These are phyloP conservation scores for Clanis bilineata DNA, from an alignment of 2,888 invertebrate genomes.

Conservation along the genomic window DNA sequence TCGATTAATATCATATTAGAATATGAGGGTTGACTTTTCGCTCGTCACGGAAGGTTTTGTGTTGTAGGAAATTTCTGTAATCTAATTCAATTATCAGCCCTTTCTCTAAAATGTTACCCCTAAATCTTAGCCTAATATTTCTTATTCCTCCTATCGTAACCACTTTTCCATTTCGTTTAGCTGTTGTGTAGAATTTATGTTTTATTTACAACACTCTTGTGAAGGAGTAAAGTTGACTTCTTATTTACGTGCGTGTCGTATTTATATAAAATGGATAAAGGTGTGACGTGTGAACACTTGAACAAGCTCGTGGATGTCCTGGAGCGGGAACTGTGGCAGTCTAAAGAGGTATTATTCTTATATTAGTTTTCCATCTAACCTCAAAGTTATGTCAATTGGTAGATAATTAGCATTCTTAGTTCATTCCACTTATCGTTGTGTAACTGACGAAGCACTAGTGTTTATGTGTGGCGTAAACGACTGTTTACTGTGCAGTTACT, in stretches of 20 bases:
- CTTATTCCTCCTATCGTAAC: conserved; percentile 36
- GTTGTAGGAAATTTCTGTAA: conserved; percentile 75
- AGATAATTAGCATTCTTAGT: conserved; percentile 61
- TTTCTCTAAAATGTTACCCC: conserved; percentile 61
- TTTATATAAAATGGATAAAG: conserved; percentile 68
- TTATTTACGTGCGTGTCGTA: conserved; percentile 35
- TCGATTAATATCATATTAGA: conserved; percentile 14
- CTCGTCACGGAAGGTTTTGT: conserved; percentile 77
- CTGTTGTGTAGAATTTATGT: conserved; percentile 56
- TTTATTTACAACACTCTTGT: conserved; percentile 63
- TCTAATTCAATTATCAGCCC: conserved; percentile 67
- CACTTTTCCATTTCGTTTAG: conserved; percentile 36
- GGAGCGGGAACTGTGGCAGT: conserved; percentile 70
- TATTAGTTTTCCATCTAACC: conserved; percentile 50
- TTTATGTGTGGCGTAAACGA: conserved; percentile 19
- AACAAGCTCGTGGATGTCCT: conserved; percentile 67
- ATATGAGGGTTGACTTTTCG: conserved; percentile 57
- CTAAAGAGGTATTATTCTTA: conserved; percentile 65
- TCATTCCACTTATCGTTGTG: conserved; percentile 40
- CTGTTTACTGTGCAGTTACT: not conserved
- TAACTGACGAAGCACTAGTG: conserved; percentile 3
- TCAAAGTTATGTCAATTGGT: conserved; percentile 52
- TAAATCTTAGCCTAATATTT: conserved; percentile 39
- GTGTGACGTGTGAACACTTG: conserved; percentile 75
- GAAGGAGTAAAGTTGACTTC: conserved; percentile 26